These are phyloP conservation scores for Hyphantria cunea DNA, from an alignment of 1,140 invertebrate genomes.

Conservation along the genomic window DNA sequence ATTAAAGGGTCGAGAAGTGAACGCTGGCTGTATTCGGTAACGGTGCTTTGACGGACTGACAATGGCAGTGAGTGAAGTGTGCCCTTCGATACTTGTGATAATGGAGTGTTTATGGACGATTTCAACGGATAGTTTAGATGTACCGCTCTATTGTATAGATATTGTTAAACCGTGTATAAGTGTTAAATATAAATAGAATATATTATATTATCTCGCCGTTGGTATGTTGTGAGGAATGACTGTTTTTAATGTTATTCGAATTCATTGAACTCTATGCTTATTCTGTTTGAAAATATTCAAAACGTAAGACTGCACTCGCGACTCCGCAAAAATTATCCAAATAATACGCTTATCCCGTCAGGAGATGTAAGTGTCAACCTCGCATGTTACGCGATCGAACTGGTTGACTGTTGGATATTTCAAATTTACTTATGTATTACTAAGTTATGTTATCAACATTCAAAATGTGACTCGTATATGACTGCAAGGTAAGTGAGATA, in stretches of 20 bases:
- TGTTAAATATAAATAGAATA: slow-evolving; percentile 74
- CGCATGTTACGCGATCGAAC: slow-evolving; percentile 10
- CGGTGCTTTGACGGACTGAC: slow-evolving; percentile 59
- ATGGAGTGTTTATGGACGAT: slow-evolving; percentile 39
- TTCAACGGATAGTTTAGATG: slow-evolving; percentile 53
- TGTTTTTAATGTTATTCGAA: slow-evolving; percentile 79
- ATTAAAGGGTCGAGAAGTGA: slow-evolving; percentile 34
- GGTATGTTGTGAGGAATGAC: slow-evolving; percentile 49
- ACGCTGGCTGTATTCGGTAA: slow-evolving; percentile 26
- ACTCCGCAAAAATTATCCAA: slow-evolving; percentile 15
- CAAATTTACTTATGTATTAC: slow-evolving; percentile 8
- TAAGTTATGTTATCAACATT: slow-evolving; percentile 11
- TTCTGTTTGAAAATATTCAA: slow-evolving; percentile 17
- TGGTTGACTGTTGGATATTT: slow-evolving; percentile 25
- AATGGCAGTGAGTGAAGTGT: slow-evolving; percentile 51
- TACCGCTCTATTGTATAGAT: slow-evolving; percentile 50
- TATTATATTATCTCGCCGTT: slow-evolving; percentile 56
- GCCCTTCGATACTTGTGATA: slow-evolving; percentile 68
- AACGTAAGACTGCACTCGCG: slow-evolving; percentile 5
- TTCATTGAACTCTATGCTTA: slow-evolving; percentile 33
- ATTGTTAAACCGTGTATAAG: slow-evolving; percentile 61
- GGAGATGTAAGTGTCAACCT: not conserved
- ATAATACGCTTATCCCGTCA: not conserved
- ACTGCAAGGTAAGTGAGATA: slow-evolving; percentile 9
- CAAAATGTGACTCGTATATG: slow-evolving; percentile 11